These are phyloP conservation scores for Glandiceps talaboti DNA, from an alignment of 53 echinoderm and acorn worm genomes.

Conservation along the genomic window DNA sequence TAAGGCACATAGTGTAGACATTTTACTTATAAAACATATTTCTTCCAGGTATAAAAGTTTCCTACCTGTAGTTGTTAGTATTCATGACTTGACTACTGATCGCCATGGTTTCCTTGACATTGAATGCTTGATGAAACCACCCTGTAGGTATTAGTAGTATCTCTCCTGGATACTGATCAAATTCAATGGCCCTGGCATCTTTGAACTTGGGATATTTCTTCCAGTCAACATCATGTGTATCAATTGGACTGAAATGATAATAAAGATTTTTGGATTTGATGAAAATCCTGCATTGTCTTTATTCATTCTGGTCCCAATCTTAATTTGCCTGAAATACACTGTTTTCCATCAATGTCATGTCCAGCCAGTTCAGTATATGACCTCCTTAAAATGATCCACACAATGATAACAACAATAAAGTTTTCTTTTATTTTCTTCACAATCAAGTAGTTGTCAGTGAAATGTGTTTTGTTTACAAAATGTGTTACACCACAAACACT, in stretches of 20 bases:
- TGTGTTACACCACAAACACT: no score
- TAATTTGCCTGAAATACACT: neutral
- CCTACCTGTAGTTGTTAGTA: slow-evolving; percentile 57
- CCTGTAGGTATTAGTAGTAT: slow-evolving; percentile 72
- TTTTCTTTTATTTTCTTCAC: no score
- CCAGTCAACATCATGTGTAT: slow-evolving; percentile 49
- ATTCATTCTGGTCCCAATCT: neutral
- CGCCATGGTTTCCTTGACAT: slow-evolving; percentile 59
- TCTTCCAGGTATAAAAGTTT: neutral
- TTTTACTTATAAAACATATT: no score
- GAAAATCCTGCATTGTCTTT: neutral
- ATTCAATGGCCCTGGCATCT: slow-evolving; percentile 41
- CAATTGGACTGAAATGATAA: slow-evolving; percentile 29
- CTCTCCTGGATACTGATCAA: slow-evolving; percentile 66
- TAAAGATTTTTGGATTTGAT: no score
- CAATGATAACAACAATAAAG: no score
- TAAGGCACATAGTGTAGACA: no score
- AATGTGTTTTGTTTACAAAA: no score
- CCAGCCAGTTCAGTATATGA: no score
- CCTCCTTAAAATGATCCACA: no score
- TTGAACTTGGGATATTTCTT: slow-evolving; percentile 40
- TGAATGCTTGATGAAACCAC: slow-evolving; percentile 83
- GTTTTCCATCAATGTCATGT: neutral
- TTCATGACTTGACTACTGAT: slow-evolving; percentile 85
- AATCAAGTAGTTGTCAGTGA: no score